Evolutionary conservation across 53 echinoderm and acorn worm species (phyloP), one percentile per base, ranked within the genome.

Genomic region (Luidia sarsii): DNA sequence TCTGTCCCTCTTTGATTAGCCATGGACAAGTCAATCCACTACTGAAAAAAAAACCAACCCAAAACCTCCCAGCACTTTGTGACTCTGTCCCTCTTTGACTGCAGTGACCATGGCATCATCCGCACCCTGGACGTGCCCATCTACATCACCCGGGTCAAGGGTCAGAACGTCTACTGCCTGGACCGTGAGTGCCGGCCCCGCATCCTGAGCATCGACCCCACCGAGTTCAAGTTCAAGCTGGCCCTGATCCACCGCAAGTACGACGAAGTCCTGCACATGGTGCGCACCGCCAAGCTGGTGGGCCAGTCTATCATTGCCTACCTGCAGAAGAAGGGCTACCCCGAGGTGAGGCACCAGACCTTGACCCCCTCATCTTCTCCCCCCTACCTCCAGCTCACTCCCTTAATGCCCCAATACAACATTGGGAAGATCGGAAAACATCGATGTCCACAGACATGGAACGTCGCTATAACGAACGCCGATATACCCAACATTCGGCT

Each of bases 301-400:
- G 97, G 97, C 0, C 97, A 96, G 91, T 96, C 97, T 21, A 96
- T 96, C 87, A 96, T 96, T 16, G 97, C 97, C 2, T 96, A 96
- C 79, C 91, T 96, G 59, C 97, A 96, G 91, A 93, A 96, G 97
- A 96, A 96, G 73, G 97, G 97, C 0, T 96, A 96, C 81, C 97
- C 97, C 1, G 97, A 96, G 83, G 77, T 77, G 38, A 8, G 60
- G 20, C 7, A 30, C 16, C 2, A 41, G 11, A 6, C 41, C 41
- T 41, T 41, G 41, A 11, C 41, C 11, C 41, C 41, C 11, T 41
- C 6, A 6, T 7, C 41, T 7, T 41, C 11, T 11, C 6, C 11
- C 6, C 11, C 41, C 41, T 41, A 7, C 6, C 41, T 7, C 41
- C 6, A n/a, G n/a, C n/a, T n/a, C n/a, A n/a, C n/a, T n/a, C n/a